Evolutionary conservation across 1,140 invertebrate genomes (phyloP).

Genomic region (Oncopodura yosiiana): DNA sequence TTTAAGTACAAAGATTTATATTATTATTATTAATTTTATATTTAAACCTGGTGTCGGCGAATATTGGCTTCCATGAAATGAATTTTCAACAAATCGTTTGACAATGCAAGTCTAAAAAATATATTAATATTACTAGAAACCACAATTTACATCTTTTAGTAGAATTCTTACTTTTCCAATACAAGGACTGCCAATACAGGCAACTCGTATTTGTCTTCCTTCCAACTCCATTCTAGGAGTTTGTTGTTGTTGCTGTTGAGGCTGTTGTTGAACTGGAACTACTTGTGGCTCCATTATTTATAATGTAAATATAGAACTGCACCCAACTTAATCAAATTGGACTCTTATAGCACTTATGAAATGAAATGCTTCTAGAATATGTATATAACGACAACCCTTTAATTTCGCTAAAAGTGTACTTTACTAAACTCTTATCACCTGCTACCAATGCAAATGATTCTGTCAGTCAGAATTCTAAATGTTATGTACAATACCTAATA

Average conservation of each 20-base stretch:
- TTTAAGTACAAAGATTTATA: too few species aligned
- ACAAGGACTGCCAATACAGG: constrained; percentile 22
- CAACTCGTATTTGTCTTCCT: constrained; percentile 27
- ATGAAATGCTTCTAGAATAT: neutral
- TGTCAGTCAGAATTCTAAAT: too few species aligned
- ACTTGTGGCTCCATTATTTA: neutral
- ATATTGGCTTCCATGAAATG: constrained; percentile 34
- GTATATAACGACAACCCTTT: neutral
- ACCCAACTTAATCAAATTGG: neutral
- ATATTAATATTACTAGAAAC: constrained; percentile 1
- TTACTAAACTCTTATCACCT: too few species aligned
- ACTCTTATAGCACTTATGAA: neutral
- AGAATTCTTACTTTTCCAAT: constrained; percentile 28
- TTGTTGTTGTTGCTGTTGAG: neutral
- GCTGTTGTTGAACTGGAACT: neutral
- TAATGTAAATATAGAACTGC: neutral
- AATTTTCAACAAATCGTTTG: constrained; percentile 31
- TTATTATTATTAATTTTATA: too few species aligned
- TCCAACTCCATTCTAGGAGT: constrained; percentile 13
- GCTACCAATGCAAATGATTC: too few species aligned
- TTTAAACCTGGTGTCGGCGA: constrained; percentile 25
- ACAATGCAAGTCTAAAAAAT: constrained; percentile 30
- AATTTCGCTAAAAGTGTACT: too few species aligned
- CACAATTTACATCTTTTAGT: neutral
- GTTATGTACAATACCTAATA: too few species aligned